A percentile compares a stretch with the other conserved stretches of the same genome.
Conservation (phyloP, 2,113 vertebrate species). For the Anthoscopus minutus region DNA sequence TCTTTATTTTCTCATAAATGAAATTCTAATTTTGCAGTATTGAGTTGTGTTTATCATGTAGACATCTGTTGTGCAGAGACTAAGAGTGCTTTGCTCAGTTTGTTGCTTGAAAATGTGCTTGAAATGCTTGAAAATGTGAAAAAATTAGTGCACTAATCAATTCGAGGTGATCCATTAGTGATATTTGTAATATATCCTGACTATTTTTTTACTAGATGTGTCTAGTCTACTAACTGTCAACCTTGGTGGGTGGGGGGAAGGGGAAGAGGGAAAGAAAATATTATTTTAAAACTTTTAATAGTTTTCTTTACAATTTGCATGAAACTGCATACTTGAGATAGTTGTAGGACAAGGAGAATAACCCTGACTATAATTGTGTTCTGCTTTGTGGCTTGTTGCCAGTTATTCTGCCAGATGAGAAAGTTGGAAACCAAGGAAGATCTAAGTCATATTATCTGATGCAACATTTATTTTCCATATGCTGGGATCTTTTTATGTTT, state of each 20-base stretch:
- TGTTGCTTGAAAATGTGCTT: no score
- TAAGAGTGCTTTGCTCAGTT: neutral
- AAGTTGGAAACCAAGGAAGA: neutral
- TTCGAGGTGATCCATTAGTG: neutral
- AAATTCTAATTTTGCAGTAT: neutral
- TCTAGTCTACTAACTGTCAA: neutral
- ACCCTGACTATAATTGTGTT: neutral
- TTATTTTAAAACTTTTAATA: neutral
- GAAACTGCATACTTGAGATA: neutral
- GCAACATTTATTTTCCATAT: neutral
- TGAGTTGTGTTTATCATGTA: neutral
- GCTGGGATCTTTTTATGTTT: neutral
- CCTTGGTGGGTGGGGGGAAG: fast-evolving
- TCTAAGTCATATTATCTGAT: neutral
- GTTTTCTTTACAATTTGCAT: neutral
- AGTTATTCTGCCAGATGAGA: neutral
- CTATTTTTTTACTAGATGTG: neutral
- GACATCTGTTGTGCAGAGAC: neutral
- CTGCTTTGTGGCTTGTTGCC: neutral
- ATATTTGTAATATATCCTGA: neutral
- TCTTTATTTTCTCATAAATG: neutral
- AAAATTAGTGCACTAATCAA: neutral
- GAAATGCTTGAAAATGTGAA: neutral
- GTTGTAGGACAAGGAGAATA: neutral
- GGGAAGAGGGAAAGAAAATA: neutral